Conservation (phyloP, 1,140 invertebrate species). For the Panagrolaimus sp. region DNA sequence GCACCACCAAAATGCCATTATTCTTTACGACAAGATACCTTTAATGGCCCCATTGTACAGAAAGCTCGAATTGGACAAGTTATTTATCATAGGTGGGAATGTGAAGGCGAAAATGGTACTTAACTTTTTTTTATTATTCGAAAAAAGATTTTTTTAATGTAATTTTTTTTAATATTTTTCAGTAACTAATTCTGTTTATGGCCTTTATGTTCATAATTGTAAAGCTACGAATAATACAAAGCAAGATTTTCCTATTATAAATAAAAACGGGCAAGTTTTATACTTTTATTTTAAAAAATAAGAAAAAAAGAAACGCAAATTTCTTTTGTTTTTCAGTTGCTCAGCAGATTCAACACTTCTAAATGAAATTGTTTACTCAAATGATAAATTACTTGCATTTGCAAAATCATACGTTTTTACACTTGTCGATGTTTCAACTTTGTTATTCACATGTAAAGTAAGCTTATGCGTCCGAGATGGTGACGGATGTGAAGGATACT, state of each 20-base stretch:
- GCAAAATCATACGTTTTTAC: slow-evolving; percentile 41
- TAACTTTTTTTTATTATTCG: neutral
- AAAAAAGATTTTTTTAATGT: neutral
- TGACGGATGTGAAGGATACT: slow-evolving; percentile 42
- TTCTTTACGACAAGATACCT: slow-evolving; percentile 41
- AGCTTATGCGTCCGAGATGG: slow-evolving; percentile 35
- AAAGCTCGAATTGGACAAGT: slow-evolving; percentile 37
- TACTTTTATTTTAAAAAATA: neutral
- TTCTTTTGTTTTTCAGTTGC: slow-evolving; percentile 25
- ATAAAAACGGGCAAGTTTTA: slow-evolving; percentile 31
- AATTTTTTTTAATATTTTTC: slow-evolving; percentile 21
- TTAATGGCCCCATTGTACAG: slow-evolving; percentile 42
- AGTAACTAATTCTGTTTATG: slow-evolving; percentile 28
- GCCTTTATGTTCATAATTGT: slow-evolving; percentile 36
- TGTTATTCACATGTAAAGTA: slow-evolving; percentile 44
- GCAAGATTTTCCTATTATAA: slow-evolving; percentile 34
- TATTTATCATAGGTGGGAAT: slow-evolving; percentile 48
- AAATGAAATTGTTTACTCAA: slow-evolving; percentile 34
- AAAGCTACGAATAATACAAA: slow-evolving; percentile 23
- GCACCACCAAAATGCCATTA: slow-evolving; percentile 38
- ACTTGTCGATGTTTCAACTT: slow-evolving; percentile 38
- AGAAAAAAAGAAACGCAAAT: neutral
- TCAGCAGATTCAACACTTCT: slow-evolving; percentile 34
- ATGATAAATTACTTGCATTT: slow-evolving; percentile 36
- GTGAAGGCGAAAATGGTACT: slow-evolving; percentile 32